phyloP scores from a whole-genome alignment of 2,888 invertebrate species.

The Sinopyrophorus schimmeli region DNA sequence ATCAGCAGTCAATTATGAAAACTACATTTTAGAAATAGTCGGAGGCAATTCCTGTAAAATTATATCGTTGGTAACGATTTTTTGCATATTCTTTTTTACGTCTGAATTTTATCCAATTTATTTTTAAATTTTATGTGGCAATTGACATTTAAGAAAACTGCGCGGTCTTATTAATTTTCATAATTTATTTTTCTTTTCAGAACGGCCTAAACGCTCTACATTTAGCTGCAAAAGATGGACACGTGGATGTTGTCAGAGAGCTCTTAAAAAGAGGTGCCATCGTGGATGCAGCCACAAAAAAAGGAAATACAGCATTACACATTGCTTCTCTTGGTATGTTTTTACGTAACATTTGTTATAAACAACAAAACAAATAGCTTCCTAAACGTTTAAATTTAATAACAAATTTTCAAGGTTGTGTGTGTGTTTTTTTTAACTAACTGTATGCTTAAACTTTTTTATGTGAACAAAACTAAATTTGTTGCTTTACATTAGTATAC shows the following conservation, averaged over 20 bases:
- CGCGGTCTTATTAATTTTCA: too few species aligned
- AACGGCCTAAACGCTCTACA: conserved; percentile 98
- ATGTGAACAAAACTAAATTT: neutral
- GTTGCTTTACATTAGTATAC: neutral
- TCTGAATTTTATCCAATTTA: neutral
- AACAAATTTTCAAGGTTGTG: neutral
- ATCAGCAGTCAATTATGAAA: too few species aligned
- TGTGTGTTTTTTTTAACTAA: neutral
- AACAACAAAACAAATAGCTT: neutral
- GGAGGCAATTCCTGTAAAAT: too few species aligned
- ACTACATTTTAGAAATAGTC: too few species aligned
- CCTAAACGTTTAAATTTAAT: neutral
- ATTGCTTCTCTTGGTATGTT: conserved; percentile 80
- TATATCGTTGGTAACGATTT: neutral
- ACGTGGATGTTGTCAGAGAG: conserved; percentile 90
- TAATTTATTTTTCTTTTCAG: conserved; percentile 62
- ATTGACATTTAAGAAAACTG: too few species aligned
- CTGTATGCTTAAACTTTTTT: conserved; percentile 1
- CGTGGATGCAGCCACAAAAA: conserved; percentile 96
- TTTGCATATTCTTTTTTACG: neutral
- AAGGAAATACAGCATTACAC: conserved; percentile 95
- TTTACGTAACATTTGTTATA: neutral
- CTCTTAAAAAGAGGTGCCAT: conserved; percentile 86
- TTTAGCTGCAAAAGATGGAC: conserved; percentile 97
- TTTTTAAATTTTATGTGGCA: neutral